Evolutionary conservation across 2,888 invertebrate genomes (phyloP).

Genomic region (Marronus borbonicus): DNA sequence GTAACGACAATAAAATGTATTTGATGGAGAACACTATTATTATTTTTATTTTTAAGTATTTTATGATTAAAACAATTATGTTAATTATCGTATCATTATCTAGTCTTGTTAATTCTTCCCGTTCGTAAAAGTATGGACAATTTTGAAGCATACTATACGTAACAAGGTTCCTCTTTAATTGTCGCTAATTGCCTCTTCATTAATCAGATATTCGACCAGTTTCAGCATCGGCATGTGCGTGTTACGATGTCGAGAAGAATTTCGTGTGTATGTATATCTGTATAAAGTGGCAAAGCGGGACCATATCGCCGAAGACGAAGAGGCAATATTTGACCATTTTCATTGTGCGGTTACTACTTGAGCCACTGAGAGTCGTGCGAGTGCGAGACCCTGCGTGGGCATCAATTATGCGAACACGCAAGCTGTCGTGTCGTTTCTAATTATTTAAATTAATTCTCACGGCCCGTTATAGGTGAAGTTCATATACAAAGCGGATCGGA

Average conservation of each 20-base stretch:
- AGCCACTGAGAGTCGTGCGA: slow-evolving; percentile 1
- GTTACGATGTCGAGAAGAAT: slow-evolving; percentile 11
- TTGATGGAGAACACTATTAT: too few relatives aligned
- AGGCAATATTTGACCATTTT: neutral
- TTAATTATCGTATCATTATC: too few relatives aligned
- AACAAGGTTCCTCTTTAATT: neutral
- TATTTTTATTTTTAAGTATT: too few relatives aligned
- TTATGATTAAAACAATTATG: too few relatives aligned
- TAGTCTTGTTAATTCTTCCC: too few relatives aligned
- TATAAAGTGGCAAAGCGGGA: neutral
- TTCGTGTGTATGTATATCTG: neutral
- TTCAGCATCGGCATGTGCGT: neutral
- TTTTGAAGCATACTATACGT: neutral
- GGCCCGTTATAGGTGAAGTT: slow-evolving; percentile 37
- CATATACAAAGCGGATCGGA: neutral
- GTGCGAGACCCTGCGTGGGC: neutral
- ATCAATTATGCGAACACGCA: slow-evolving; percentile 34
- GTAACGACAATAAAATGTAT: too few relatives aligned
- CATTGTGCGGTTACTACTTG: slow-evolving; percentile 6
- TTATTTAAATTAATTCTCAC: slow-evolving; percentile 42
- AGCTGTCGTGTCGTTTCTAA: slow-evolving; percentile 38
- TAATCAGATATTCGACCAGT: slow-evolving; percentile 8
- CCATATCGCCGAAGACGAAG: neutral
- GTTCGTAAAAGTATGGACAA: too few relatives aligned
- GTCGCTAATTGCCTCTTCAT: slow-evolving; percentile 18